Base-by-base conservation (phyloP, 2,888 invertebrate species). In the Alsophila aescularia region DNA sequence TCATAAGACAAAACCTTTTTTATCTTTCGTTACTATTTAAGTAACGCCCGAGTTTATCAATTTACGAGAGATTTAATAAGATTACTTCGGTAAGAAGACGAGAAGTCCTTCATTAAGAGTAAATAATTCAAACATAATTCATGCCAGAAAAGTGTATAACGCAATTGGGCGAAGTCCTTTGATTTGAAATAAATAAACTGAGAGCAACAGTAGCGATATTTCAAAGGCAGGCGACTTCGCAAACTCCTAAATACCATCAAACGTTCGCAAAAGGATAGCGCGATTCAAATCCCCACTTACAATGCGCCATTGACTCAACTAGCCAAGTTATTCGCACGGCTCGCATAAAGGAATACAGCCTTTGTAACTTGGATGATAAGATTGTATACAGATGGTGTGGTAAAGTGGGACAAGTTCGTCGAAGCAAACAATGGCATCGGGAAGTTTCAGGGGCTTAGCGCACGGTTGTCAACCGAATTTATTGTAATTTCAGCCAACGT, bases 181-280 rank as follows among this genome's bases (percentile, higher is more conserved):
- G 52, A 45, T 48, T 43, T 48, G 39, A 48, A 54, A 35, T 43
- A 51, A 59, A 55, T 21, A 58, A 43, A 13, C 24, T 14, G 39
- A 40, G 12, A 16, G 48, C 37, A 31, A 39, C 48, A 58, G 36
- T 37, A 24, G 27, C 50, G 52, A 60, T 55, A 63, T 65, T 64
- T 57, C 58, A 58, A 63, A 64, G 52, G 59, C 52, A 62, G 44
- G 51, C 65, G 59, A 64, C 55, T 67, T 52, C 35, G 15, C 45
- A 60, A 70, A 73, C 64, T 76, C 72, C 65, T 73, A 71, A 57
- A 76, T 74, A 62, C 70, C 69, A 67, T 72, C 70, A 73, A 73
- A 72, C 69, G 67, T 63, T 58, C 50, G 48, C 47, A 42, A 47
- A 60, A 55, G 55, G 57, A 59, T 56, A 43, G 65, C 42, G 58